phyloP scores from a whole-genome alignment of 2,888 invertebrate genomes.

The Trissoscelio sp. region DNA sequence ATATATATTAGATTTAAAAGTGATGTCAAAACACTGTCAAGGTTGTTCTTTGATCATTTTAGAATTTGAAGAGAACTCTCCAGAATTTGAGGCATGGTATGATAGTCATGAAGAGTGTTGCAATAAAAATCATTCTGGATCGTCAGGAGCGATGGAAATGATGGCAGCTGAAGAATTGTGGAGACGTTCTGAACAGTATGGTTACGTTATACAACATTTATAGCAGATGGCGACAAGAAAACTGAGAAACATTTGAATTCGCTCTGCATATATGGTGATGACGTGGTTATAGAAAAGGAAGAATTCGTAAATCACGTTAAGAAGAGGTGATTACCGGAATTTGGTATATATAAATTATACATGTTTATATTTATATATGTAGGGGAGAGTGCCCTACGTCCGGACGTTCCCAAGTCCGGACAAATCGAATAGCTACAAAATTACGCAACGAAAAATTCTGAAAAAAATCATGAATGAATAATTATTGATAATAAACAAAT shows the following conservation, averaged over 20 bases:
- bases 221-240: slow-evolving; percentile 44
- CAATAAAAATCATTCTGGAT: slow-evolving; percentile 32
- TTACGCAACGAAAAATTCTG: no score
- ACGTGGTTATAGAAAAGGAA: no score
- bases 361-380: no score
- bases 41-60: slow-evolving; percentile 7
- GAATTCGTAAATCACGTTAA: no score
- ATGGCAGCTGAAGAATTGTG: slow-evolving; percentile 38
- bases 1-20: slow-evolving; percentile 22
- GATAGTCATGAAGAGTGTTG: not conserved
- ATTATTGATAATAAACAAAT: no score
- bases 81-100: slow-evolving; percentile 14
- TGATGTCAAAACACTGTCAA: slow-evolving; percentile 42
- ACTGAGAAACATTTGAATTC: slow-evolving; percentile 37
- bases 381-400: no score
- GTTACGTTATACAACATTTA: slow-evolving; percentile 17
- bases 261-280: no score
- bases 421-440: no score
- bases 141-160: slow-evolving; percentile 43
- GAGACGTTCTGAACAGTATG: slow-evolving; percentile 37
- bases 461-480: no score
- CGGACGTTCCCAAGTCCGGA: no score
- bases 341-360: no score
- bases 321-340: no score
- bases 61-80: slow-evolving; percentile 2